phyloP scores from a whole-genome alignment of 2,797 vertebrate genomes.

The Onychomys arenicola region DNA sequence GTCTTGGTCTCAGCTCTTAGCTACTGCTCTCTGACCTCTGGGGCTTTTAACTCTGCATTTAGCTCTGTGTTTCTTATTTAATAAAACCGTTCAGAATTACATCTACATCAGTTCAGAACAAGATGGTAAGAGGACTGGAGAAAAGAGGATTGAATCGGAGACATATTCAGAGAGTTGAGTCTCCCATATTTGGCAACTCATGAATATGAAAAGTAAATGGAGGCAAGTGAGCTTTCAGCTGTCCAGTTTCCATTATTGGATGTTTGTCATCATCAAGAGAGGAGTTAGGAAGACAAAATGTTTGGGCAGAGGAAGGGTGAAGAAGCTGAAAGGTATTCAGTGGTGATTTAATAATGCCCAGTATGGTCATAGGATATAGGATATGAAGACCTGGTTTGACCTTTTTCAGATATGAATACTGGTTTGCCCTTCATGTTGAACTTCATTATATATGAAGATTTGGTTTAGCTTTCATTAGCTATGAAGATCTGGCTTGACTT shows the following conservation, averaged over 20 bases:
- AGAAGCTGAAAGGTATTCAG: background rate
- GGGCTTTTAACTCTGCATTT: too few species aligned
- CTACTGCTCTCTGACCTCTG: too few species aligned
- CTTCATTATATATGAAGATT: background rate
- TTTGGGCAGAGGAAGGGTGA: background rate
- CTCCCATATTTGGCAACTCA: background rate
- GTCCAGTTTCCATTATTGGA: background rate
- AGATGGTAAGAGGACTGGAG: background rate
- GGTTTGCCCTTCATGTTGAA: background rate
- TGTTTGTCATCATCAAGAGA: background rate
- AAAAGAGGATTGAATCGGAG: background rate
- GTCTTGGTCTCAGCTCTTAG: too few species aligned
- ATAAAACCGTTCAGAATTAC: too few species aligned
- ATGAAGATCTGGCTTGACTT: background rate
- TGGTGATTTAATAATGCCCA: background rate
- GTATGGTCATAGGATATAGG: background rate
- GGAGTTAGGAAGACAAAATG: background rate
- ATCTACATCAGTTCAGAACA: background rate
- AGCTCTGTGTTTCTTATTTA: too few species aligned
- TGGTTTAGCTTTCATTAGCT: background rate
- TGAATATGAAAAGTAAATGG: background rate
- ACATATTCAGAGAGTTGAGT: background rate
- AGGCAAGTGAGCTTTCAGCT: background rate
- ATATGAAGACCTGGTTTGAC: background rate
- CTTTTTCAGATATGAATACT: background rate